These are phyloP conservation scores for Glomeris maerens DNA, from an alignment of 1,140 invertebrate species.

Conservation along the genomic window DNA sequence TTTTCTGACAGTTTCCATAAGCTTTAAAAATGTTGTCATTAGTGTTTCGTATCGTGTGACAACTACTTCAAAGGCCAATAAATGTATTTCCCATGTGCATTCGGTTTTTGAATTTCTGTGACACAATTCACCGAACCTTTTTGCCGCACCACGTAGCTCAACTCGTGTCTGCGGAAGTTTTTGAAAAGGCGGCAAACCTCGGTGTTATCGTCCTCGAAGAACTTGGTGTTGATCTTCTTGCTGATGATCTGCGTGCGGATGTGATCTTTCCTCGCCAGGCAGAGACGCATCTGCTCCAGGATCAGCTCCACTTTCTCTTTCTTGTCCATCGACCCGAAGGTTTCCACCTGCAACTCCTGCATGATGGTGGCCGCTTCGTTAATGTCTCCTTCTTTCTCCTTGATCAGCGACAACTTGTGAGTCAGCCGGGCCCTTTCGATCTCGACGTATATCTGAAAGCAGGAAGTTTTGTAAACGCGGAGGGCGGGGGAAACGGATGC, in stretches of 20 bases:
- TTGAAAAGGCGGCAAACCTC: too few relatives aligned
- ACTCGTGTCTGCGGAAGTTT: too few relatives aligned
- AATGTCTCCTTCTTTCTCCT: constrained; percentile 82
- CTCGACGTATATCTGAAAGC: constrained; percentile 86
- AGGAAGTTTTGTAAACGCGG: constrained; percentile 6
- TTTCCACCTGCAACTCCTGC: constrained; percentile 96
- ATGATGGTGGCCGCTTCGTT: constrained; percentile 81
- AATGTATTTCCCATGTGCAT: too few relatives aligned
- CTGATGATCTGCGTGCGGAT: constrained; percentile 97
- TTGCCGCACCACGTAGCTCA: too few relatives aligned
- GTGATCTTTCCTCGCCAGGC: constrained; percentile 89
- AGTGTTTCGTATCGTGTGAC: too few relatives aligned
- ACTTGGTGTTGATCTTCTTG: constrained; percentile 95
- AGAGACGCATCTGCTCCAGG: constrained; percentile 96
- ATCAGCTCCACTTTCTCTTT: constrained; percentile 91
- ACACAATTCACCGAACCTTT: too few relatives aligned
- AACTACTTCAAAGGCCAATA: too few relatives aligned
- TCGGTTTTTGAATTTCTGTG: too few relatives aligned
- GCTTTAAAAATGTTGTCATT: too few relatives aligned
- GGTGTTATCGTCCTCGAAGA: constrained; percentile 75
- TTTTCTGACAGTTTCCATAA: too few relatives aligned
- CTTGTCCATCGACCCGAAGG: constrained; percentile 98
- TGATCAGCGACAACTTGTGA: constrained; percentile 81
- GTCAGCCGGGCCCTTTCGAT: constrained; percentile 93
- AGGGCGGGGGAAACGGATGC: not conserved